Evolutionary conservation across 2,797 vertebrate species (phyloP), one percentile per base, ranked within the genome.

Genomic region (Peromyscus aztecus): DNA sequence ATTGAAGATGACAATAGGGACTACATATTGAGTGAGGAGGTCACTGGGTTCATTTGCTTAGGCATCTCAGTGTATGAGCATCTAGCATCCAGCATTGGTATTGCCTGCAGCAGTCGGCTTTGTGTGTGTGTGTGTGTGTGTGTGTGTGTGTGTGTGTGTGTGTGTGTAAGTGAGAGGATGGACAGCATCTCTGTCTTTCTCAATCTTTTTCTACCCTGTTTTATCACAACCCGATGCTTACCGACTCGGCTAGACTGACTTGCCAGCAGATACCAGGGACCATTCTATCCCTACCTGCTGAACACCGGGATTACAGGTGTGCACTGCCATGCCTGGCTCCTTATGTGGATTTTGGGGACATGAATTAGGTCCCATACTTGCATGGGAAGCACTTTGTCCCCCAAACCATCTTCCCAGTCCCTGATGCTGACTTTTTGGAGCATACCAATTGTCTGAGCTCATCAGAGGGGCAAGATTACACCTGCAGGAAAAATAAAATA

Each of bases 1-100:
- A 65, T 55, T 71, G 69, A 69, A 76, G 90, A 90, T 43, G 84
- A 96, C 21, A 65, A 81, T 71, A 93, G 83, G 88, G 73, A 83
- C 23, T 17, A 14, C 31, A 40, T 61, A 17, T 11, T 0, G 1
- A 83, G 49, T 0, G 6, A 90, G n/a, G 63, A 78, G 43, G 40
- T 55, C 46, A 63, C 46, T 46, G 29, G 59, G 21, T 0, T 2
- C 43, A 14, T 7, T 80, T 34, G 24, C 31, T 40, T 63, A 90
- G 46, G 69, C 2, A 4, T 49, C 52, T 82, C 43, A 13, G 14
- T 34, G 78, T 52, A 27, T 37, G 4, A 23, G 49, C 49, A 46
- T 3, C 76, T 40, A 23, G 37, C 4, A 9, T 4, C 65, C 40
- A 19, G 59, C 4, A 9, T 13, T 6, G 6, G 43, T 7, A 16